A percentile compares a stretch with the other conserved stretches of the same genome.
Evolutionary conservation across 2,113 vertebrate genomes (phyloP).

Genomic region (Engystomops pustulosus): DNA sequence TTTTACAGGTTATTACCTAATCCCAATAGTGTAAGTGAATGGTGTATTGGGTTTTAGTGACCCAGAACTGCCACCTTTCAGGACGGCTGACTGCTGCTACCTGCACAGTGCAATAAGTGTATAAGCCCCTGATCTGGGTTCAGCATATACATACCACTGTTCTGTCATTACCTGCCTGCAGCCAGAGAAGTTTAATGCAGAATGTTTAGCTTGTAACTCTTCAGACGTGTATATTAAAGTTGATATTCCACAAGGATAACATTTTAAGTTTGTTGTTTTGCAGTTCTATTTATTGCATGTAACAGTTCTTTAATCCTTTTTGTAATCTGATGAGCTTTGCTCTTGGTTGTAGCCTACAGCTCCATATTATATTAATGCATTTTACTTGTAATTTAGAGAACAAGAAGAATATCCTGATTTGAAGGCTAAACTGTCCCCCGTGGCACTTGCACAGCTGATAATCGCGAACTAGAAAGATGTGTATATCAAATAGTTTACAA

Average conservation of each 20-base stretch:
- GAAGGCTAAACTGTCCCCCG: constrained; percentile 90
- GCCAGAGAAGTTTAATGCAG: background rate
- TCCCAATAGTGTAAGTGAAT: constrained; percentile 67
- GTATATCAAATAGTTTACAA: constrained; percentile 99
- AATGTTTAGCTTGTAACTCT: background rate
- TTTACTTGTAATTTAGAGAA: constrained; percentile 83
- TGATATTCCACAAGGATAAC: constrained; percentile 38
- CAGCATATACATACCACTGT: background rate
- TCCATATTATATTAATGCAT: constrained; percentile 79
- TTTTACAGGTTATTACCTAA: constrained; percentile 63
- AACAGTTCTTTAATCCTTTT: constrained; percentile 70
- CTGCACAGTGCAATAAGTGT: constrained; percentile 77
- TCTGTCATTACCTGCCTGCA: background rate
- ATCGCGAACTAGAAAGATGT: constrained; percentile 91
- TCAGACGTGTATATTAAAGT: background rate
- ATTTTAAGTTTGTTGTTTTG: constrained; percentile 65
- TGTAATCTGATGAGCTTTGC: constrained; percentile 70
- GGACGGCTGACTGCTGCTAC: constrained; percentile 90
- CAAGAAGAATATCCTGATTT: constrained; percentile 80
- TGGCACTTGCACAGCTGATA: constrained; percentile 93
- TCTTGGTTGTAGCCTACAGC: constrained; percentile 70
- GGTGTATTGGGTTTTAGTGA: constrained; percentile 76
- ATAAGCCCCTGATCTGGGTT: constrained; percentile 71
- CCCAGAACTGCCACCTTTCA: constrained; percentile 88
- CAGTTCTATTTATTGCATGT: constrained; percentile 58